Evolutionary conservation across 2,888 invertebrate species (phyloP).

Genomic region (Monopis laevigella): DNA sequence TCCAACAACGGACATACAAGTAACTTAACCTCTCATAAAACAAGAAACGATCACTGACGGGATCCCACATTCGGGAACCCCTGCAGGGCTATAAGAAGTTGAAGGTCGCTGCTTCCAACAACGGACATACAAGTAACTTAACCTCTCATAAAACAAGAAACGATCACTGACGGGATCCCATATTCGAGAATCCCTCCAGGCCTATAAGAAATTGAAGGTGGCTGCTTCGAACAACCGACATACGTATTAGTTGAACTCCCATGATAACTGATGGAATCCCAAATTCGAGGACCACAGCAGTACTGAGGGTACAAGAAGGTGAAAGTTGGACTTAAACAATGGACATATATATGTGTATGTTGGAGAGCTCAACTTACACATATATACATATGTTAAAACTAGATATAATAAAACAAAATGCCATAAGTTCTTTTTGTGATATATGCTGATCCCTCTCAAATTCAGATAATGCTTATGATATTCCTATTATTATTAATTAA

Average conservation of each 20-base stretch:
- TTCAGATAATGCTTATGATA: too few relatives aligned
- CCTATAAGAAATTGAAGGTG: conserved; percentile 35
- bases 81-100: conserved; percentile 43
- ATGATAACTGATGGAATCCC: too few relatives aligned
- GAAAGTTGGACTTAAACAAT: too few relatives aligned
- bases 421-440: too few relatives aligned
- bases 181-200: conserved; percentile 43
- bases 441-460: too few relatives aligned
- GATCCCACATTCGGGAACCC: conserved; percentile 44
- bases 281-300: conserved; percentile 43
- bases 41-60: conserved; percentile 50
- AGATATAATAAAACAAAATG: too few relatives aligned
- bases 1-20: conserved; percentile 48
- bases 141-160: too few relatives aligned
- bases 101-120: conserved; percentile 34
- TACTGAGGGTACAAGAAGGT: conserved; percentile 37
- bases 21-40: conserved; percentile 35
- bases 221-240: conserved; percentile 44
- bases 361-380: too few relatives aligned
- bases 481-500: too few relatives aligned
- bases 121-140: conserved; percentile 50
- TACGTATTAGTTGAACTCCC: conserved; percentile 48
- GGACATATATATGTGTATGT: too few relatives aligned
- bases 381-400: too few relatives aligned
- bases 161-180: too few relatives aligned